Percentiles rank a stretch among this genome's conserved stretches.
Evolutionary conservation across 2,888 invertebrate genomes (phyloP).

Genomic region (Drosophila dives): DNA sequence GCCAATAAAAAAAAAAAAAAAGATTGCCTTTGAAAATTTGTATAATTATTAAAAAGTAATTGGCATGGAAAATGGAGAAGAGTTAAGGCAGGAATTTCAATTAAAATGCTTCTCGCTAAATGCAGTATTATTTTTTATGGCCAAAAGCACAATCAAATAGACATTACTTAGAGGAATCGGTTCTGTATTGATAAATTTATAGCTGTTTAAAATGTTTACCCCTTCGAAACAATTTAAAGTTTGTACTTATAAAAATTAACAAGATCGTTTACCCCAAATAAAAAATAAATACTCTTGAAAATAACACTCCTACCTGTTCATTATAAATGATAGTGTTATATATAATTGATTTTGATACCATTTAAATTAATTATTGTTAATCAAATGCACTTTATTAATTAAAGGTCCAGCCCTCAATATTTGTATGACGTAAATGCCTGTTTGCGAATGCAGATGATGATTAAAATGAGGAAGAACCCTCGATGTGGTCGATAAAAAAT

Average conservation of each 20-base stretch:
- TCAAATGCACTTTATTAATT: conserved; percentile 2
- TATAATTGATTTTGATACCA: background rate
- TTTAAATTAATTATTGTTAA: conserved; percentile 4
- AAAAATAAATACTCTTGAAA: background rate
- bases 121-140: background rate
- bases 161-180: background rate
- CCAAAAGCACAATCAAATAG: background rate
- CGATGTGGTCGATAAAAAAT: conserved; percentile 49
- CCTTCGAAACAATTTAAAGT: no score
- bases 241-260: no score
- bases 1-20: background rate
- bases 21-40: background rate
- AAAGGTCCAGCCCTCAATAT: conserved; percentile 9
- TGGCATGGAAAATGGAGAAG: no score
- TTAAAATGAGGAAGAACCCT: conserved; percentile 2
- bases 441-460: conserved; percentile 35
- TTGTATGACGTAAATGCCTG: conserved; percentile 8
- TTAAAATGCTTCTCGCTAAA: background rate
- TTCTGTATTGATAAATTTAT: no score
- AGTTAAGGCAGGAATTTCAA: background rate
- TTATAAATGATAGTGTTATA: background rate
- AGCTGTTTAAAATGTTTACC: no score
- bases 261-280: no score
- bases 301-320: background rate
- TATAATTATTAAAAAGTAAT: background rate